Evolutionary conservation across 2,888 invertebrate genomes (phyloP), one percentile per base, ranked within the genome.

Genomic region (Pomacea canaliculata): DNA sequence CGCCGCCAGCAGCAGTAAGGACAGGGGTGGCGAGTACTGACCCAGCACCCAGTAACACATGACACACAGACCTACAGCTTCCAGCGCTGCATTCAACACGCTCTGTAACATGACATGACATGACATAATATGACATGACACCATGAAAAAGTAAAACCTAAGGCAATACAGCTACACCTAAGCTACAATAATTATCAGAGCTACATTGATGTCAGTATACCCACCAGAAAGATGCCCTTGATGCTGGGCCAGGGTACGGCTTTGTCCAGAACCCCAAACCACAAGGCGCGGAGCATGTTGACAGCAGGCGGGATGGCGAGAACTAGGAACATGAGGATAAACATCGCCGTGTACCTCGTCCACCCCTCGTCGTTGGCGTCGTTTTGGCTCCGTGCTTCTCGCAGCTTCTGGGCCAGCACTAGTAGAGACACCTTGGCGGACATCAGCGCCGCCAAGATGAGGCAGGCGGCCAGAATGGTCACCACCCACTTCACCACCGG

Each of bases 171-270:
- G 37, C 37, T 37, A 37, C 37, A 37, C 37, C 37, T 1, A 37
- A 0, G 37, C 5, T 5, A 37, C 4, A 37, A 37, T 37, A 37
- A 37, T 37, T 5, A 5, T 37, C 37, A 37, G 37, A 37, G 37
- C 37, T 37, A 37, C 37, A 37, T 1, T 3, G 37, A 37, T 37
- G 7, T 56, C 16, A 56, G 7, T 13, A 56, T 56, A 83, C 84
- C 83, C 76, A 87, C 87, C 78, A 72, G 66, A 2, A 82, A 2
- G 2, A 86, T 65, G 9, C 82, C 76, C 19, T 68, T 67, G 23
- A 62, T 74, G 18, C 66, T 76, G 0, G 88, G 88, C 87, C 87
- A 88, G 0, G 83, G 86, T n/a, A 85, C 76, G 37, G 83, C 82
- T 10, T 78, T 77, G 18, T 83, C 70, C 48, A 83, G 82, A 5